These are phyloP conservation scores for Papilio elwesi DNA, from an alignment of 2,888 invertebrate genomes.

Conservation along the genomic window DNA sequence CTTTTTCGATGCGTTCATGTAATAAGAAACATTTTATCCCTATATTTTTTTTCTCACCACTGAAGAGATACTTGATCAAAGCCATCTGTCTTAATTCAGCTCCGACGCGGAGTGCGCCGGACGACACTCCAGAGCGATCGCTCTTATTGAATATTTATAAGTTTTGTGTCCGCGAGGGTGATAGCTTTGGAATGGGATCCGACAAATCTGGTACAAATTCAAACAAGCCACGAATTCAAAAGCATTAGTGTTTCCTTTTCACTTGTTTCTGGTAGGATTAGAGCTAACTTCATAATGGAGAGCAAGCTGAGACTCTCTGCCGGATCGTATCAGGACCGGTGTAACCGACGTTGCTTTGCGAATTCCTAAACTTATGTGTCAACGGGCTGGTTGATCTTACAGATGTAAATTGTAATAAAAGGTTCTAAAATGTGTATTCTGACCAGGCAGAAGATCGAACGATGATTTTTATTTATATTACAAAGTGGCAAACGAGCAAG, in stretches of 20 bases:
- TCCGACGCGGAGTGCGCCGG: slow-evolving; percentile 52
- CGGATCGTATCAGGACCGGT: no score
- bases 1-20: no score
- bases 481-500: no score
- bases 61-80: slow-evolving; percentile 41
- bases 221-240: slow-evolving; percentile 2
- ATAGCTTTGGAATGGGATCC: slow-evolving; percentile 44
- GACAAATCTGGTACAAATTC: slow-evolving; percentile 41
- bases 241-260: background rate
- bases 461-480: no score
- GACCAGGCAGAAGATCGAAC: no score
- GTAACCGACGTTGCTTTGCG: no score
- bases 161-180: slow-evolving; percentile 44
- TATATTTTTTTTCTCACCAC: slow-evolving; percentile 27
- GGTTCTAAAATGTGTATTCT: no score
- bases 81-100: slow-evolving; percentile 71
- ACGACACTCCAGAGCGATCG: slow-evolving; percentile 55
- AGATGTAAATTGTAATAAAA: no score
- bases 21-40: background rate
- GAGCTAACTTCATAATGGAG: no score
- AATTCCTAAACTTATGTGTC: no score
- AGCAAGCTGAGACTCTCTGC: no score
- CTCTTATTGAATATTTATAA: slow-evolving; percentile 58
- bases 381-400: no score
- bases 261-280: background rate